Percentiles rank a stretch among this genome's conserved stretches.
phyloP scores from a whole-genome alignment of 2,113 vertebrate genomes.

The Genyomyrus donnyi region DNA sequence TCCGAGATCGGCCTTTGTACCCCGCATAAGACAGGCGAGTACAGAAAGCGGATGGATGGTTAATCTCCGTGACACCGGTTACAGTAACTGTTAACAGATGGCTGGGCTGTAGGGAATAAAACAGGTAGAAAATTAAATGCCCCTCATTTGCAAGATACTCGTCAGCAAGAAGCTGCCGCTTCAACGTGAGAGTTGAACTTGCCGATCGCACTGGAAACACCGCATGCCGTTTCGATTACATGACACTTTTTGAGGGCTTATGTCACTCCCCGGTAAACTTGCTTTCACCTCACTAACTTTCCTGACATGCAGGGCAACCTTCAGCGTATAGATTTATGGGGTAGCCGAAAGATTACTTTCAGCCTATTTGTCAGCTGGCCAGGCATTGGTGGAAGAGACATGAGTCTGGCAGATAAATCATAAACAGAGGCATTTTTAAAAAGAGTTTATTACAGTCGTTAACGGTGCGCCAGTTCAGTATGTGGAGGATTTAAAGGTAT shows the following conservation, averaged over 20 bases:
- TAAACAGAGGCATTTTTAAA: conserved; percentile 56
- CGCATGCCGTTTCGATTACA: neutral
- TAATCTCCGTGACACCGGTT: neutral
- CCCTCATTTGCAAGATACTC: neutral
- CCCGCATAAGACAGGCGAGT: neutral
- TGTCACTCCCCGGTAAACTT: conserved; percentile 31
- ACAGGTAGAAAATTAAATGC: neutral
- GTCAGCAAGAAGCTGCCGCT: neutral
- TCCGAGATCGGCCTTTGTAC: neutral
- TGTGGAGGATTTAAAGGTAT: conserved; percentile 74
- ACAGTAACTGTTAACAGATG: neutral
- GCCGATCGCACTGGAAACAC: neutral
- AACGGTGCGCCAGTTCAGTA: conserved; percentile 58
- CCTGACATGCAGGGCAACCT: conserved; percentile 49
- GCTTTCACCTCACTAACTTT: conserved; percentile 57
- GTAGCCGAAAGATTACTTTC: conserved; percentile 53
- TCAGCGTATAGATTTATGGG: conserved; percentile 62
- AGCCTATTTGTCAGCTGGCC: conserved; percentile 69
- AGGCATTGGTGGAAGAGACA: conserved; percentile 53
- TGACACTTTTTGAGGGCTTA: neutral
- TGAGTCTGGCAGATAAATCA: conserved; percentile 64
- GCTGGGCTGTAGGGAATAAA: neutral
- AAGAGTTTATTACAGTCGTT: conserved; percentile 74
- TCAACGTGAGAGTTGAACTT: neutral
- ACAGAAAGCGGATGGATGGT: neutral